Percentiles rank a stretch among this genome's conserved stretches.
Conservation (phyloP, 2,888 invertebrate genomes). For the Thecocarcelia acutangulata region DNA sequence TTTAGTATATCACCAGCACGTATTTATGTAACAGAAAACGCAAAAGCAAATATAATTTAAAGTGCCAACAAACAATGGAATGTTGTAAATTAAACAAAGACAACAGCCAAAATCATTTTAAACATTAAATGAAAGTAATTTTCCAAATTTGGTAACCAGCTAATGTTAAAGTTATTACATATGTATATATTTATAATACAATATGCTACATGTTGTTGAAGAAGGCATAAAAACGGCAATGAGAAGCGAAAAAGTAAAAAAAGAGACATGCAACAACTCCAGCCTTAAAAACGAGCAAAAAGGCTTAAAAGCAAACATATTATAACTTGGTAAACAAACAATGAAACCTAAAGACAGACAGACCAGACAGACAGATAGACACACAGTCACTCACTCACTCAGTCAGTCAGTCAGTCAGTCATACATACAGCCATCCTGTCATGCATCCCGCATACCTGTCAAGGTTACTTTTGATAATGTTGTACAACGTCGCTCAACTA, state of each 20-base stretch:
- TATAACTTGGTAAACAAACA: slow-evolving; percentile 17
- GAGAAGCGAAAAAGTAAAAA: slow-evolving; percentile 7
- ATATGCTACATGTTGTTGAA: slow-evolving; percentile 54
- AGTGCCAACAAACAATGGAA: not conserved
- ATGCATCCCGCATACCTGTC: slow-evolving; percentile 61
- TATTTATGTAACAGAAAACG: too few relatives aligned
- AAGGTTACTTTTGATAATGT: slow-evolving; percentile 62
- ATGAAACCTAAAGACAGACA: slow-evolving; percentile 6
- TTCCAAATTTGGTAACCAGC: slow-evolving; percentile 78
- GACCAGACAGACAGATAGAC: not conserved
- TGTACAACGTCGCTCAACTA: slow-evolving; percentile 61
- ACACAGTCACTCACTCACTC: slow-evolving; percentile 5
- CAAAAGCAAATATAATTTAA: too few relatives aligned
- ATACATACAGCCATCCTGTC: not conserved
- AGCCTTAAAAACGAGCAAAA: slow-evolving; percentile 11
- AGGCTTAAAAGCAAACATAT: slow-evolving; percentile 1
- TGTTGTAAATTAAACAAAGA: not conserved
- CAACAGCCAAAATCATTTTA: slow-evolving; percentile 51
- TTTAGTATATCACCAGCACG: too few relatives aligned
- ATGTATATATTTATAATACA: not conserved
- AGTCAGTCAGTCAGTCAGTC: slow-evolving; percentile 11
- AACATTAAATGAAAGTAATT: slow-evolving; percentile 78
- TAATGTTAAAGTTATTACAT: slow-evolving; percentile 71
- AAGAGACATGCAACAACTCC: slow-evolving; percentile 52
- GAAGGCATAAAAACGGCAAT: slow-evolving; percentile 19